Conservation (phyloP, 2,113 vertebrate genomes). For the Vulpes ferrilata region DNA sequence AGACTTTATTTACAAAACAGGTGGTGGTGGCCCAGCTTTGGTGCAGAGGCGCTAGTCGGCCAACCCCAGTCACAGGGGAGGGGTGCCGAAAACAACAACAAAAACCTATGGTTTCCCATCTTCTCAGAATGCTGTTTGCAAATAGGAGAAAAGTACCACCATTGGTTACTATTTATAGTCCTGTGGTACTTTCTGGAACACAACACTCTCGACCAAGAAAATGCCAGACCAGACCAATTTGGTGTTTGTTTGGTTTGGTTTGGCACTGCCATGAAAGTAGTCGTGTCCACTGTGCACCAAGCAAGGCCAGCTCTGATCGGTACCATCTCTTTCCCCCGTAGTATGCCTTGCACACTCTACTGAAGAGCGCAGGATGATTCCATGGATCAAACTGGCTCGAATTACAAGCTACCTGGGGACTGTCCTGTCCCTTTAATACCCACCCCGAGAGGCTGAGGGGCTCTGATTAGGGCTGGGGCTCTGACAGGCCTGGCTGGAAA, state of each 20-base stretch:
- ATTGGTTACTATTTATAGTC: neutral
- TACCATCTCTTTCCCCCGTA: neutral
- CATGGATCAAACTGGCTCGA: neutral
- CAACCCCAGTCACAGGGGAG: accelerated
- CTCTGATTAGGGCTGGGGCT: neutral
- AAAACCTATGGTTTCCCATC: neutral
- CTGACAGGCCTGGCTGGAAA: neutral
- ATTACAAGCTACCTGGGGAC: conserved; percentile 26
- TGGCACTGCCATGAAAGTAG: neutral
- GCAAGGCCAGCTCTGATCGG: neutral
- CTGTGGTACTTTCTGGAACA: neutral
- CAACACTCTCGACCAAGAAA: neutral
- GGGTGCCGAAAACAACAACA: accelerated
- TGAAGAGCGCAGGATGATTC: neutral
- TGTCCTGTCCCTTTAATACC: neutral
- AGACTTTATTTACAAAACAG: neutral
- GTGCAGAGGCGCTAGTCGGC: too few relatives aligned
- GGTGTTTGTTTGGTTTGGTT: too few relatives aligned
- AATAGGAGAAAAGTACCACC: neutral
- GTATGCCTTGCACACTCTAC: neutral
- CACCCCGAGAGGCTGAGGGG: neutral
- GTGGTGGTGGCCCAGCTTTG: neutral
- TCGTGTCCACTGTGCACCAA: too few relatives aligned
- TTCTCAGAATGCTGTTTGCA: neutral
- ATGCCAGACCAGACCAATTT: neutral